Conservation (phyloP, 2,888 invertebrate genomes). For the Eupsilia transversa region DNA sequence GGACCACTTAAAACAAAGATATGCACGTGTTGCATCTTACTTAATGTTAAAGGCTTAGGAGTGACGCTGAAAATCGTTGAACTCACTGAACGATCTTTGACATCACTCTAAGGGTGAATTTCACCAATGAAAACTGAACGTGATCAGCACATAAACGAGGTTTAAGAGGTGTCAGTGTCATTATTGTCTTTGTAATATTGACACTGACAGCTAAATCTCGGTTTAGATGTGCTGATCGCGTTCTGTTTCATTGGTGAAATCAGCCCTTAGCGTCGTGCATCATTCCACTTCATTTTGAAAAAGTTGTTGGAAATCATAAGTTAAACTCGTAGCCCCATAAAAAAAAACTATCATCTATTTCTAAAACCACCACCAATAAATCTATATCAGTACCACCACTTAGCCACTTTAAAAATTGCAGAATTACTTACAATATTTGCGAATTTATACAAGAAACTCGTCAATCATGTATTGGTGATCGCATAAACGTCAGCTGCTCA, state of each 20-base stretch:
- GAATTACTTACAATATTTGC: slow-evolving; percentile 19
- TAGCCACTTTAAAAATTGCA: slow-evolving; percentile 32
- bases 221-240: too few species aligned
- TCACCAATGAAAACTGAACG: too few species aligned
- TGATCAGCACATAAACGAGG: too few species aligned
- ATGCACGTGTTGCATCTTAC: not conserved
- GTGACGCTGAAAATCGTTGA: not conserved
- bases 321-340: not conserved
- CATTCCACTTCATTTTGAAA: slow-evolving; percentile 8
- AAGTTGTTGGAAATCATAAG: not conserved
- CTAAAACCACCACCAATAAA: slow-evolving; percentile 38
- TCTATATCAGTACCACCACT: slow-evolving; percentile 32
- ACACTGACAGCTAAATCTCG: too few species aligned
- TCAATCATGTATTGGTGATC: slow-evolving; percentile 48
- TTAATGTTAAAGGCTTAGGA: not conserved
- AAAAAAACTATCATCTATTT: slow-evolving; percentile 11
- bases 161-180: too few species aligned
- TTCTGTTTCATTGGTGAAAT: too few species aligned
- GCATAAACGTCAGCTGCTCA: slow-evolving; percentile 29
- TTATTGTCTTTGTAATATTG: too few species aligned
- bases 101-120: too few species aligned
- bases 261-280: not conserved
- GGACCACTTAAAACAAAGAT: not conserved
- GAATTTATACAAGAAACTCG: slow-evolving; percentile 43
- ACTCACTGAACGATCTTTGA: not conserved